Conservation (phyloP, 2,888 invertebrate species). For the Phymatocera aterrima region DNA sequence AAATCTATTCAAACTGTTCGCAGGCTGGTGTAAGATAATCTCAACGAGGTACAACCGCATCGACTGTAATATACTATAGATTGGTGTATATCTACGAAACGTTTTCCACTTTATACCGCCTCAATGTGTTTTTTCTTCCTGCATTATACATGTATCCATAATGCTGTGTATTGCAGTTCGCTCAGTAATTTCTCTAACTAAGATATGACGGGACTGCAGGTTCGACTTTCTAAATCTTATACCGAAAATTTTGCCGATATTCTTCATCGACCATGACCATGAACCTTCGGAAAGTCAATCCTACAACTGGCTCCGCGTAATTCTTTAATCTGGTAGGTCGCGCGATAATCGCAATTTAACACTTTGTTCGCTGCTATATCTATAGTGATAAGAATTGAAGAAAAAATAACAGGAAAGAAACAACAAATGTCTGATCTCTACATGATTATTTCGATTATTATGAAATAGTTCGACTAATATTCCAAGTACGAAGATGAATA, state of each 20-base stretch:
- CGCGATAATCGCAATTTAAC: constrained; percentile 1
- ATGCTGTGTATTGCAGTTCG: too few species aligned
- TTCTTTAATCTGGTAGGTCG: background rate
- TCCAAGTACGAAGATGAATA: background rate
- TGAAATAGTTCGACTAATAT: too few species aligned
- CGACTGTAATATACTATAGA: too few species aligned
- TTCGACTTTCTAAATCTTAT: too few species aligned
- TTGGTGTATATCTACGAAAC: background rate
- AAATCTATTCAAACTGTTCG: constrained; percentile 39
- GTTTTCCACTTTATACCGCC: background rate
- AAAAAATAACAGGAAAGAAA: background rate
- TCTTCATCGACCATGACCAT: constrained; percentile 2
- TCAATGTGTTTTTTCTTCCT: background rate
- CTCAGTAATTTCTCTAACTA: too few species aligned
- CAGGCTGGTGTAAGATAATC: constrained; percentile 34
- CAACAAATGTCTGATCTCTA: background rate
- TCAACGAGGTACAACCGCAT: constrained; percentile 31
- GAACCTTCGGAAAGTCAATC: background rate
- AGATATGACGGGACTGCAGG: too few species aligned
- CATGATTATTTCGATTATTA: too few species aligned
- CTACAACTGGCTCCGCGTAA: constrained; percentile 4
- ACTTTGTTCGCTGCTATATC: background rate
- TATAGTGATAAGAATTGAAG: background rate
- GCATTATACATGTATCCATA: background rate
- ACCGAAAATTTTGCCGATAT: background rate